Base-by-base conservation (phyloP, 2,797 vertebrate species). In the Oophaga sylvatica region DNA sequence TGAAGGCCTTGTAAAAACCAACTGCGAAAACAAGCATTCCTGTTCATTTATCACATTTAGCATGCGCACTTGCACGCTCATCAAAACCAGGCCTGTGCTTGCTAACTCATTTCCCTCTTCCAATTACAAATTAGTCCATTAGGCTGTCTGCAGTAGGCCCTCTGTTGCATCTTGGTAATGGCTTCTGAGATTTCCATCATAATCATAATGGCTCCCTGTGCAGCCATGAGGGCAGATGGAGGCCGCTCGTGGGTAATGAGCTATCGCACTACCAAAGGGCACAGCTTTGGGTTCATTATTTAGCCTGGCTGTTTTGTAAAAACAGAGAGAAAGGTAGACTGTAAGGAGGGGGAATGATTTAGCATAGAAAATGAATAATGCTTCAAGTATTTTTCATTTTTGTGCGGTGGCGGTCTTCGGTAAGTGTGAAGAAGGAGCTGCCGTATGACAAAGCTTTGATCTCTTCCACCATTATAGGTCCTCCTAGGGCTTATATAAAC, bases 51-150 rank as follows among this genome's bases (percentile, higher is more conserved):
- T 97, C 96, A 97, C 95, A 97, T 96, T 96, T 95, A 95, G 96
- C 94, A 95, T 95, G 96, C 93, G 95, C 95, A 95, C 95, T 96
- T 96, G 95, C 94, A 95, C 96, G 95, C 96, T 96, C 96, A 96
- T 96, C 96, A 96, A 96, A 96, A 94, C 95, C 96, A 92, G 96
- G 96, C 96, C 95, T 94, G 95, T 94, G 96, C 95, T 94, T 96
- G 95, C 96, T 95, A 96, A 96, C 96, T 96, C 95, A 97, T 97
- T 97, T 97, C 97, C 97, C 97, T 98, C 97, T 97, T 96, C 97
- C 98, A 99, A 98, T 99, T 99, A 99, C 97, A 99, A 99, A 99
- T 99, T 97, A 99, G 98, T 97, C 98, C 97, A 99, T 99, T 99
- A 99, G 97, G 96, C 97, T 97, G 97, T 98, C 97, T 99, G 97